A percentile compares a stretch with the other conserved stretches of the same genome.
Conservation (phyloP, 2,797 vertebrate species). For the Molossus molossus region DNA sequence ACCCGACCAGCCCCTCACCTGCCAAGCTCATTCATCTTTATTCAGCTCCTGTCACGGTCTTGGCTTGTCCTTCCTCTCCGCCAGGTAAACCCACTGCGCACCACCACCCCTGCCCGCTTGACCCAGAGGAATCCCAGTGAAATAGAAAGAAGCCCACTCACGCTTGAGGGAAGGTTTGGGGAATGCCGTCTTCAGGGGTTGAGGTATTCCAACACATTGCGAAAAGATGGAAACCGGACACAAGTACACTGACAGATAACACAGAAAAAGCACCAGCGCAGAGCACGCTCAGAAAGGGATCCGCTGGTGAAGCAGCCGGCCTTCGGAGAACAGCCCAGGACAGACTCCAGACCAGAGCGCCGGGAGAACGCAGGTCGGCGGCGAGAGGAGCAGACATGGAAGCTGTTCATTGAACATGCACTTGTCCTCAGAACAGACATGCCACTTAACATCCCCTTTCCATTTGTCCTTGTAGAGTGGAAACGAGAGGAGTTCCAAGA, state of each 20-base stretch:
- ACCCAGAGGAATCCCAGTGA: background rate
- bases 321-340: background rate
- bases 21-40: background rate
- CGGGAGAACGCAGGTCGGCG: background rate
- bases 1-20: background rate
- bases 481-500: background rate
- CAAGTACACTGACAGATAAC: background rate
- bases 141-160: background rate
- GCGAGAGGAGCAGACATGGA: background rate
- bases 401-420: background rate
- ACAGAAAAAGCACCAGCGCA: background rate
- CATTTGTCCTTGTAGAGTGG: background rate
- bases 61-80: background rate
- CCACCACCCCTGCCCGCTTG: background rate
- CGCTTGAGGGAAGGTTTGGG: fast-evolving
- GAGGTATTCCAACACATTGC: background rate
- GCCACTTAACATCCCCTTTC: background rate
- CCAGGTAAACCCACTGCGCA: background rate
- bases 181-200: too few relatives aligned
- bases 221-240: background rate
- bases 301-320: background rate
- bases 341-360: background rate
- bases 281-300: background rate
- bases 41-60: background rate
- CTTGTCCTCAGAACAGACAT: background rate